These are phyloP conservation scores for Leptoteleia sp. DNA, from an alignment of 1,140 invertebrate genomes.

Conservation along the genomic window DNA sequence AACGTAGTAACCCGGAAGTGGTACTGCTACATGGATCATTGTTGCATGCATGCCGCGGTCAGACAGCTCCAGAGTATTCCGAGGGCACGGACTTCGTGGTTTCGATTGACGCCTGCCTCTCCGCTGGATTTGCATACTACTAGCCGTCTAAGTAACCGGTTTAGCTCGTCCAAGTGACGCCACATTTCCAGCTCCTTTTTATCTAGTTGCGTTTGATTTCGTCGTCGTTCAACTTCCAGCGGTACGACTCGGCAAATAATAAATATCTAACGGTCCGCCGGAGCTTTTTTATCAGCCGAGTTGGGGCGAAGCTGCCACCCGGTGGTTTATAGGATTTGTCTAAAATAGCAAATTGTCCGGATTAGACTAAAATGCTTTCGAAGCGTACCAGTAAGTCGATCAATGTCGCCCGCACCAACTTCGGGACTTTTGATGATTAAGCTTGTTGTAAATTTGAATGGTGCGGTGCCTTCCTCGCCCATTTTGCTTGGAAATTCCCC, in stretches of 20 bases:
- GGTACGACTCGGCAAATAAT: slow-evolving; percentile 10
- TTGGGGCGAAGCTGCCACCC: slow-evolving; percentile 2
- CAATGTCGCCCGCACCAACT: slow-evolving; percentile 39
- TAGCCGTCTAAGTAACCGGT: slow-evolving; percentile 64
- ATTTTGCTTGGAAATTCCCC: too few relatives aligned
- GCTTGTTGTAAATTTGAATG: slow-evolving; percentile 40
- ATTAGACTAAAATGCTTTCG: slow-evolving; percentile 46
- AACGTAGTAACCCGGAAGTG: slow-evolving; percentile 68
- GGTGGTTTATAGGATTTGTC: slow-evolving; percentile 40
- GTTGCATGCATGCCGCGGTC: slow-evolving; percentile 71
- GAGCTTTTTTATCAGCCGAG: slow-evolving; percentile 7
- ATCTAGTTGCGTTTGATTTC: slow-evolving; percentile 7
- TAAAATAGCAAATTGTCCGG: slow-evolving; percentile 33
- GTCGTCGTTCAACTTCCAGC: neutral
- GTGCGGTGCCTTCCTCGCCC: neutral
- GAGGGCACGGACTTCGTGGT: slow-evolving; percentile 71
- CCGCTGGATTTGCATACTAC: slow-evolving; percentile 71
- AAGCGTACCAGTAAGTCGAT: slow-evolving; percentile 46
- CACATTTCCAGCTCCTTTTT: too few relatives aligned
- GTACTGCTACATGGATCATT: slow-evolving; percentile 74
- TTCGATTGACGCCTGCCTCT: slow-evolving; percentile 68
- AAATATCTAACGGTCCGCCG: neutral
- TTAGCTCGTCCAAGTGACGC: slow-evolving; percentile 63
- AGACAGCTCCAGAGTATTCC: slow-evolving; percentile 50
- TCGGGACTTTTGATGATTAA: slow-evolving; percentile 28